phyloP scores from a whole-genome alignment of 2,797 vertebrate species.

The Alosa sapidissima region DNA sequence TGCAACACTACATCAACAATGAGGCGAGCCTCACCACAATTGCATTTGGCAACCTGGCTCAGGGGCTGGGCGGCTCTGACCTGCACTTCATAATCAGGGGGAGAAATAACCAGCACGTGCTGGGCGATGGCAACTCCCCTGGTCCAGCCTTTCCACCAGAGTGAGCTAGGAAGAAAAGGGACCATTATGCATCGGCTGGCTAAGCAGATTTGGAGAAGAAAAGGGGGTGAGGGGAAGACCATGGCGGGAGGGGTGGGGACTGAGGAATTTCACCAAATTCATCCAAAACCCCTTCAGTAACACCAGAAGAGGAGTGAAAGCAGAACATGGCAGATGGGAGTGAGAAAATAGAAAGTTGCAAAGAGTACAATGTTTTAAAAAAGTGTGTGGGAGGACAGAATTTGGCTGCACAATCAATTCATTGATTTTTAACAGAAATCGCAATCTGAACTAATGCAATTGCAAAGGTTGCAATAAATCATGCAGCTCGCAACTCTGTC shows the following conservation, averaged over 20 bases:
- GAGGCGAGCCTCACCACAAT: not conserved
- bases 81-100: not conserved
- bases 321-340: constrained; percentile 21
- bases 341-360: not conserved
- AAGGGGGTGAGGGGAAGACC: not conserved
- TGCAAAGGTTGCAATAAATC: too few species aligned
- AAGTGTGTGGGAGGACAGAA: not conserved
- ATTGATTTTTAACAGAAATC: too few species aligned
- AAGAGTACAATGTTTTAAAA: not conserved
- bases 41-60: not conserved
- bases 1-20: not conserved
- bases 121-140: constrained; percentile 9
- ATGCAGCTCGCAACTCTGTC: too few species aligned
- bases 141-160: constrained; percentile 33
- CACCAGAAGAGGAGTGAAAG: not conserved
- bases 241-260: not conserved
- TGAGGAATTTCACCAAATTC: constrained; percentile 20
- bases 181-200: constrained; percentile 44
- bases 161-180: constrained; percentile 30
- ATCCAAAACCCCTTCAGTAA: not conserved
- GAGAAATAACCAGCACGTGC: constrained; percentile 14
- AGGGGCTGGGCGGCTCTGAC: not conserved
- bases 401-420: too few species aligned
- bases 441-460: too few species aligned
- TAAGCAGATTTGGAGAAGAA: constrained; percentile 56